A percentile compares a stretch with the other conserved stretches of the same genome.
phyloP scores from a whole-genome alignment of 2,797 vertebrate genomes.

The Galaxias olidus region DNA sequence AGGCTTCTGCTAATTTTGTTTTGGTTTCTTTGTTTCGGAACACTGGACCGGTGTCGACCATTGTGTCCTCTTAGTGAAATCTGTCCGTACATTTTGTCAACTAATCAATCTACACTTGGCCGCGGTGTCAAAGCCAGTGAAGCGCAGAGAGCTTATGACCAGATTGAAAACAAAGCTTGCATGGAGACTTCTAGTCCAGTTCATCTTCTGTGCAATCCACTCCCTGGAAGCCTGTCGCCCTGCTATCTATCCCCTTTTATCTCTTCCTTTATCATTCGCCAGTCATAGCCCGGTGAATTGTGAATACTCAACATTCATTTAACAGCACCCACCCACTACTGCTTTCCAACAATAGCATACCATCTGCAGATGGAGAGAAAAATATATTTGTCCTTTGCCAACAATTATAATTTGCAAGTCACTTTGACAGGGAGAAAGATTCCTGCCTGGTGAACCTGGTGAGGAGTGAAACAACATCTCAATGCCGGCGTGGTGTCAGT shows the following conservation, averaged over 20 bases:
- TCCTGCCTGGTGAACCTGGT: not conserved
- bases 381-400: too few species aligned
- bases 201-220: not conserved
- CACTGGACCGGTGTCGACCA: not conserved
- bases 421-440: not conserved
- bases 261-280: not conserved
- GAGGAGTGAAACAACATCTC: not conserved
- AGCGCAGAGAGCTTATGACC: not conserved
- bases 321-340: not conserved
- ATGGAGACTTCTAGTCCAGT: not conserved
- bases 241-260: not conserved
- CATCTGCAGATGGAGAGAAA: too few species aligned
- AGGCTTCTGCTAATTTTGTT: not conserved
- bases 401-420: too few species aligned
- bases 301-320: not conserved
- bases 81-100: not conserved
- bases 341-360: too few species aligned
- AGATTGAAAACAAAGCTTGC: not conserved
- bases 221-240: not conserved
- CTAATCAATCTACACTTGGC: not conserved
- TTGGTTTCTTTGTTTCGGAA: not conserved
- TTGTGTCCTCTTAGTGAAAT: not conserved
- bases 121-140: not conserved
- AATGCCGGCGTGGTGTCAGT: conserved; percentile 3
- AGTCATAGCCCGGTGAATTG: not conserved